Evolutionary conservation across 37 sponge, comb jelly and placozoan genomes (phyloP), one percentile per base, ranked within the genome.

Genomic region (Halisarca cf. caerulea): DNA sequence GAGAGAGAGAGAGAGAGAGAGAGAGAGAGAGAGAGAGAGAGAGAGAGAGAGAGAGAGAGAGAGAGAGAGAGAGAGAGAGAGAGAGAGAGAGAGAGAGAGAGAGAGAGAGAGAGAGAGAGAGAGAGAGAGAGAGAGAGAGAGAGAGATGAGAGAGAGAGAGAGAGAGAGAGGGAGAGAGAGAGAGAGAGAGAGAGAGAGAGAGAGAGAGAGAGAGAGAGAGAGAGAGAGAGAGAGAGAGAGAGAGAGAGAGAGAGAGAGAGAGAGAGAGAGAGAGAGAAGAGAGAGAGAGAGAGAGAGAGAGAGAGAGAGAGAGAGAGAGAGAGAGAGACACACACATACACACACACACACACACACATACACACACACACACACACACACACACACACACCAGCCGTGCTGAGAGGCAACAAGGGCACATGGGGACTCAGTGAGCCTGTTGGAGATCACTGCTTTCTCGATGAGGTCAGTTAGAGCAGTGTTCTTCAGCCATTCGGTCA

Each of bases 371-470:
- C 51, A 47, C 51, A 47, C 51, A 47, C 51, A 47, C 51, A 47
- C 51, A 47, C 51, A 47, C 51, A 47, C 51, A 47, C 51, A 94
- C 97, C 97, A 94, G 75, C 93, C 99, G 77, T 92, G 94, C 77
- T 91, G 94, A 40, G 87, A 81, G 34, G 99, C 99, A 38, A 98
- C 99, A 3, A 98, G 95, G 18, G 97, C 99, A 82, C 97, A 96
- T 0, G 99, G 99, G 20, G 99, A 98, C 59, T 92, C 91, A 4
- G 95, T 86, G 59, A 98, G 87, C 28, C 99, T 85, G 66, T 96
- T 94, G 45, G 95, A 94, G 15, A 98, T 83, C 3, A 92, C 91
- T 34, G 95, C 97, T 80, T 98, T 98, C 42, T 98, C 99, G 41
- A 98, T 92, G 41, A 47, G 80, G 0, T 89, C 95, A 2, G 57